Percentiles rank a stretch among this genome's conserved stretches.
Evolutionary conservation across 2,888 invertebrate species (phyloP).

Genomic region (Spodoptera littoralis): DNA sequence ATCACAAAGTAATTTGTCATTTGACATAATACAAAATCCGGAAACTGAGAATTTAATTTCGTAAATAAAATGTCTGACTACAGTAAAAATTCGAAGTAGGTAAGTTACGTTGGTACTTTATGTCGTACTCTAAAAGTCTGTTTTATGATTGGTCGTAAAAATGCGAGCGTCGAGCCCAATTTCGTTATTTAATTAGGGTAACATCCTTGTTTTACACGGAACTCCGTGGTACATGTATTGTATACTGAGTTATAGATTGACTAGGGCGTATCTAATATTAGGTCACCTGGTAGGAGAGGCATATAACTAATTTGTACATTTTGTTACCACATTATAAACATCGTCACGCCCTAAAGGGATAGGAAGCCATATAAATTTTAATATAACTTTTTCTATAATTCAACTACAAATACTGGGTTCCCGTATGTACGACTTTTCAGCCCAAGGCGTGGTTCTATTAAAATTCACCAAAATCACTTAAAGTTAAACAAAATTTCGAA

Average conservation of each 20-base stretch:
- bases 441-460: too few relatives aligned
- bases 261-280: constrained; percentile 21
- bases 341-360: too few relatives aligned
- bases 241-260: constrained; percentile 30
- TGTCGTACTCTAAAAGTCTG: constrained; percentile 77
- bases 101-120: constrained; percentile 69
- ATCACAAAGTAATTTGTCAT: constrained; percentile 60
- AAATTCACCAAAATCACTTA: too few relatives aligned
- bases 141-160: constrained; percentile 86
- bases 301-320: not conserved
- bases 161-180: constrained; percentile 76
- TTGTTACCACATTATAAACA: too few relatives aligned
- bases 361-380: too few relatives aligned
- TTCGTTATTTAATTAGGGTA: constrained; percentile 83
- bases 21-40: constrained; percentile 65
- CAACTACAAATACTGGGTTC: too few relatives aligned
- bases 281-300: constrained; percentile 10
- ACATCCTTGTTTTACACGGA: constrained; percentile 74
- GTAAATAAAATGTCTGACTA: constrained; percentile 71
- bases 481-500: too few relatives aligned
- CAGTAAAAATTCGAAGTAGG: constrained; percentile 73
- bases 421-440: too few relatives aligned
- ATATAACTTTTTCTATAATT: too few relatives aligned
- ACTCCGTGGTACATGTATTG: constrained; percentile 45
- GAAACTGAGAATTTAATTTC: constrained; percentile 74